These are phyloP conservation scores for Lates japonicus DNA, from an alignment of 2,797 vertebrate genomes.

Conservation along the genomic window DNA sequence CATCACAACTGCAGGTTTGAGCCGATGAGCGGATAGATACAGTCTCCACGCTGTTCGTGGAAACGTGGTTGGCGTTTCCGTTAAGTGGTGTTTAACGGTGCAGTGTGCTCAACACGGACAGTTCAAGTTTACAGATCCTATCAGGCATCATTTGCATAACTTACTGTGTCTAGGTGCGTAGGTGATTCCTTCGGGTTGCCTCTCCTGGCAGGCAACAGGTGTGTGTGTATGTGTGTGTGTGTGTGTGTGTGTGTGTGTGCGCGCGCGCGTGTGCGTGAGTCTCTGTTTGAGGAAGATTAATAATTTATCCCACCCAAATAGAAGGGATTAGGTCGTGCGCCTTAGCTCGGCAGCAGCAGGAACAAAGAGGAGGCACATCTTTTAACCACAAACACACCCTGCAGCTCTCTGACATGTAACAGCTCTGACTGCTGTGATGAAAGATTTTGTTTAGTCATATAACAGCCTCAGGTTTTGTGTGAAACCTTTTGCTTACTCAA, in stretches of 20 bases:
- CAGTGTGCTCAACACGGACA: not conserved
- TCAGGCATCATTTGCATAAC: slow-evolving; percentile 66
- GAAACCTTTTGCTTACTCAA: slow-evolving; percentile 30
- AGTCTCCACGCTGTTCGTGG: not conserved
- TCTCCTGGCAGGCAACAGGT: slow-evolving; percentile 60
- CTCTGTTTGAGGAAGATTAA: slow-evolving; percentile 35
- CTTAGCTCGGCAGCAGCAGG: slow-evolving; percentile 15
- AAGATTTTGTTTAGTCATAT: slow-evolving; percentile 50
- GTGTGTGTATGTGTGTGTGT: slow-evolving; percentile 20
- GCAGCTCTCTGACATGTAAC: slow-evolving; percentile 45
- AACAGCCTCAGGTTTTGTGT: slow-evolving; percentile 50
- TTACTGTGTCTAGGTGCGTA: not conserved
- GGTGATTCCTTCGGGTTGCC: slow-evolving; percentile 6
- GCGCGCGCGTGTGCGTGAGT: not conserved
- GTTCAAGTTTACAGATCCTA: slow-evolving; percentile 27
- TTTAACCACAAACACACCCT: slow-evolving; percentile 26
- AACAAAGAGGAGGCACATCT: slow-evolving; percentile 46
- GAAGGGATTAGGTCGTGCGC: slow-evolving; percentile 50
- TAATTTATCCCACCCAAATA: slow-evolving; percentile 67
- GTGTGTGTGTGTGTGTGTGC: slow-evolving; percentile 2
- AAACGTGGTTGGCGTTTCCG: not conserved
- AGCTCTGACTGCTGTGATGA: slow-evolving; percentile 22
- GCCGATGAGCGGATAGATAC: not conserved
- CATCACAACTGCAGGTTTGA: not conserved
- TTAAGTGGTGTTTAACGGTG: slow-evolving; percentile 26